Evolutionary conservation across 2,113 vertebrate genomes (phyloP).

Genomic region (Macrotus californicus): DNA sequence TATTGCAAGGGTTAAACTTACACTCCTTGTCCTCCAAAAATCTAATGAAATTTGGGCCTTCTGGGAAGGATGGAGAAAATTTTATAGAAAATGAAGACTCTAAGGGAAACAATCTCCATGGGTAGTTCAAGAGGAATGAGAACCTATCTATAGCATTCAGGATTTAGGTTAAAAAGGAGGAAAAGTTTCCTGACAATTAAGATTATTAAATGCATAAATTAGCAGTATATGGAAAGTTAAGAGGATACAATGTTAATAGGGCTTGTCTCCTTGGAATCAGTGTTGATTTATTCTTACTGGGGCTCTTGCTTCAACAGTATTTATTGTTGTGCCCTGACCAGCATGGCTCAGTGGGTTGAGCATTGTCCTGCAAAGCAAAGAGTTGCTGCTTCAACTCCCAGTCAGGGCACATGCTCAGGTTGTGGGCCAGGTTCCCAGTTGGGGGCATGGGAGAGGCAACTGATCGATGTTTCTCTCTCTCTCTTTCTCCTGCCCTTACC

Average conservation of each 20-base stretch:
- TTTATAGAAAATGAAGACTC: constrained; percentile 47
- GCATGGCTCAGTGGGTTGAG: too few relatives aligned
- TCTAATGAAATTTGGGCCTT: constrained; percentile 40
- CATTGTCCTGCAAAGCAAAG: too few relatives aligned
- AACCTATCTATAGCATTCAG: constrained; percentile 29
- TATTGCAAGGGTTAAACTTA: not conserved
- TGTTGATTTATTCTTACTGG: not conserved
- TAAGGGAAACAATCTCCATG: constrained; percentile 36
- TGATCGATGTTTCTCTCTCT: too few relatives aligned
- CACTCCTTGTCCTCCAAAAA: constrained; percentile 37
- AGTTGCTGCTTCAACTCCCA: too few relatives aligned
- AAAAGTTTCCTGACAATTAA: constrained; percentile 36
- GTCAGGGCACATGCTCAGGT: too few relatives aligned
- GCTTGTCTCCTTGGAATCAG: not conserved
- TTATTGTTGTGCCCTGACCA: not conserved
- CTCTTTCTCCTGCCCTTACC: too few relatives aligned
- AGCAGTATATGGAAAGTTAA: not conserved
- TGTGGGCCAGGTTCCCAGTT: too few relatives aligned
- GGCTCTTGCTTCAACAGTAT: not conserved
- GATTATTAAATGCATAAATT: constrained; percentile 25
- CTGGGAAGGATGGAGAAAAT: constrained; percentile 29
- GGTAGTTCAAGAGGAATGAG: constrained; percentile 34
- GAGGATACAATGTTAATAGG: not conserved
- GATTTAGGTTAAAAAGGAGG: constrained; percentile 47
- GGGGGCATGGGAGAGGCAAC: too few relatives aligned